These are phyloP conservation scores for Apamea epomidion DNA, from an alignment of 2,888 invertebrate genomes.

Conservation along the genomic window DNA sequence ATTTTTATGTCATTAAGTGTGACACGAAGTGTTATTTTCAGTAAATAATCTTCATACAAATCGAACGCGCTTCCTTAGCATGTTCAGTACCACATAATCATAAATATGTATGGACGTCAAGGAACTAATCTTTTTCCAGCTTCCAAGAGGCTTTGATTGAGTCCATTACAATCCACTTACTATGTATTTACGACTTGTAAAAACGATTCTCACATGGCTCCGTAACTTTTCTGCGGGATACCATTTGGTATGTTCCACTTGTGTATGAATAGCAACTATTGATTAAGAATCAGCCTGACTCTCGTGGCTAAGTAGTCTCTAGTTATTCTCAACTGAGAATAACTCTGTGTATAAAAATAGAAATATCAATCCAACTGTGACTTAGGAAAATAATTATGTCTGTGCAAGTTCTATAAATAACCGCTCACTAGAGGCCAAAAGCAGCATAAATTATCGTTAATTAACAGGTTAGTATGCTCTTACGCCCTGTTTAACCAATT, in stretches of 20 bases:
- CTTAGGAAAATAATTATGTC: background rate
- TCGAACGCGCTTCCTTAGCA: slow-evolving; percentile 25
- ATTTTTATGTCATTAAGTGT: background rate
- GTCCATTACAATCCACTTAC: slow-evolving; percentile 81
- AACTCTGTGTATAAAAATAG: background rate
- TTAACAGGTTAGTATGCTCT: background rate
- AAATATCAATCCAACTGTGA: background rate
- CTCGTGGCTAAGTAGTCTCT: background rate
- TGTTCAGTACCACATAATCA: slow-evolving; percentile 5
- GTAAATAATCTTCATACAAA: slow-evolving; percentile 26
- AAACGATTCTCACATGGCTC: slow-evolving; percentile 76
- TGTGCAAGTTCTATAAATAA: slow-evolving; percentile 18
- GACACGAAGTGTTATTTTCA: slow-evolving; percentile 18
- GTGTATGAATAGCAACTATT: background rate
- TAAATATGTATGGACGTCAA: slow-evolving; percentile 43
- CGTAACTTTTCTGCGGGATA: slow-evolving; percentile 74
- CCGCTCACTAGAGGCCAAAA: background rate
- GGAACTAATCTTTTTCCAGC: slow-evolving; percentile 41
- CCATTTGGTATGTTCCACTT: slow-evolving; percentile 68
- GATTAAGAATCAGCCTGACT: background rate
- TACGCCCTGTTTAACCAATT: background rate
- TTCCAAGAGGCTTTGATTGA: slow-evolving; percentile 67
- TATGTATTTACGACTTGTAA: slow-evolving; percentile 83
- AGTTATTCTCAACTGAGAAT: background rate
- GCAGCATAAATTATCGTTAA: background rate